Base-by-base conservation (phyloP, 1,140 invertebrate species). In the Planococcus citri region DNA sequence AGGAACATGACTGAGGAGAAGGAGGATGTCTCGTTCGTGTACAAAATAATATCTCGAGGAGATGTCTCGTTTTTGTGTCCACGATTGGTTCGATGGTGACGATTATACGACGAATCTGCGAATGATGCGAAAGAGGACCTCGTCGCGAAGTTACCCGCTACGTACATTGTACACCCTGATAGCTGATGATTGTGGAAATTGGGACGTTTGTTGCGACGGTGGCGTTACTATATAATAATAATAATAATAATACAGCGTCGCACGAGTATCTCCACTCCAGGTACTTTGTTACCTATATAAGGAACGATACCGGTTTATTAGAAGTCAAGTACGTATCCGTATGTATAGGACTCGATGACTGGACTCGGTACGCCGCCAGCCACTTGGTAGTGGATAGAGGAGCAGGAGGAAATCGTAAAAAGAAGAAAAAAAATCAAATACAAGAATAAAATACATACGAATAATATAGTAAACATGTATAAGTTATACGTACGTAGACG, bases 271-370 rank as follows among this genome's bases (percentile, higher is more conserved):
- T n/a, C n/a, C n/a, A n/a, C n/a, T n/a, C n/a, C n/a, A n/a, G n/a
- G n/a, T 51, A 20, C n/a, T 51, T 51, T 51, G 41, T 51, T 51
- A 51, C 41, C 41, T 51, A 51, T 51, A 51, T 51, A 51, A 9
- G 41, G 41, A 51, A 51, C 41, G 41, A 51, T 51, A 51, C 41
- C 41, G 41, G 41, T 51, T n/a, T 51, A 51, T 51, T 51, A 51
- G 10, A 51, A 51, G 12, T 51, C 41, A 51, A 51, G 41, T 51
- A 51, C 41, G 41, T 51, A 51, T 51, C 10, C 41, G 41, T 51
- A 20, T 14, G 14, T 37, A 14, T 37, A 20, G 6, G 3, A 17
- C 41, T 4, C 3, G 41, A 20, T 3, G n/a, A 17, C 10, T 51
- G 41, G 6, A 51, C n/a, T 51, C 41, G 33, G 6, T 8, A 37